Base-by-base conservation (phyloP, 1,140 invertebrate genomes). In the Megathymus violae region DNA sequence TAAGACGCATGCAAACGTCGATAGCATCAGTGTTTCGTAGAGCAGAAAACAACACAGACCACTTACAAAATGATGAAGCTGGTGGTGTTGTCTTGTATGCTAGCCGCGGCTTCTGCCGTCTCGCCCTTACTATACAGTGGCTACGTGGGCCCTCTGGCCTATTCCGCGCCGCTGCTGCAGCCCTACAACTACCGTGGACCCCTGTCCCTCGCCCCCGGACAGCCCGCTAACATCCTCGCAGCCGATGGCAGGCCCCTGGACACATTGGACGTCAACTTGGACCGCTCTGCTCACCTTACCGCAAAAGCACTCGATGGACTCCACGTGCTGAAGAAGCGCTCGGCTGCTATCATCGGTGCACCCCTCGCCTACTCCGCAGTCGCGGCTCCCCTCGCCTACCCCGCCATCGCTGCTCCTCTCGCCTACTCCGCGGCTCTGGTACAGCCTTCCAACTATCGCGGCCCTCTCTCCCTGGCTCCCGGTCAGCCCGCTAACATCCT, bases 61-160 rank as follows among this genome's bases (percentile, higher is more conserved):
- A 92, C 86, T 22, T 22, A 22, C 19, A 22, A 22, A 79, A 93
- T 93, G 92, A 91, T 88, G 83, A 92, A 91, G 85, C 83, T 92
- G 91, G 92, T 93, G 91, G 93, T 93, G 90, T 93, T 93, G 91
- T 92, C 83, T 71, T 88, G 83, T 63, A 72, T 91, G 58, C 64
- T 92, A 61, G 92, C 91, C 46, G 54, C 91, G 19, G 88, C 88
- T 50, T 71, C 71, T 13, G 81, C 78, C 34, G 3, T 31, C 27
- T 3, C 6, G 22, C 4, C 27, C 9, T 31, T 1, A 9, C 27
- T 31, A 9, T 9, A 7, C 27, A 9, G 27, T 7, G 3, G 27
- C 27, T 7, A 4, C 27, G 1, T 9, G 4, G 27, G 63, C 71
- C 70, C 69, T n/a, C 40, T 63, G 43, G 67, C 72, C 4, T 67